Base-by-base conservation (phyloP, 1,140 invertebrate genomes). In the Zaprionus kolodkinae region DNA sequence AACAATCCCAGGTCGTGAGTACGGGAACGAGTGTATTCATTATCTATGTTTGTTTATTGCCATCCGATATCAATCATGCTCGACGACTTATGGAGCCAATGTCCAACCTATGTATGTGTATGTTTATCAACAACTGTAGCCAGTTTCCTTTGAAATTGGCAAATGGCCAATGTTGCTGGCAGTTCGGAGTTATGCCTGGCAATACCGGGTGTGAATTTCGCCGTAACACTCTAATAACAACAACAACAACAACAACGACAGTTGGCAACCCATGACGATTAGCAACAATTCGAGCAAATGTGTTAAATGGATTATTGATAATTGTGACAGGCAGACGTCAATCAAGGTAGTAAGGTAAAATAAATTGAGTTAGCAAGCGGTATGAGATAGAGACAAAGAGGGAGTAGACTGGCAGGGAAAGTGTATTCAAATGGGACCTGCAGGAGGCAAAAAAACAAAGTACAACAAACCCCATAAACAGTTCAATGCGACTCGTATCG, bases 201-300 rank as follows among this genome's bases (percentile, higher is more conserved):
- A 30, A 30, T 21, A 30, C 27, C 55, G 40, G 72, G 84, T 87
- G 84, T 74, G 66, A 87, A 87, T 87, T 88, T 79, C 79, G 76
- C 62, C 64, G 61, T 87, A 81, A 76, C 60, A 78, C 67, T 70
- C 64, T 78, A 43, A 43, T 43, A 45, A 15, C 7, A 45, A 40
- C 13, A 40, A 12, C 11, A 38, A 38, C 36, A 12, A 43, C 40
- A 43, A 43, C n/a, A 43, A 43, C 40, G 7, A 15, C 69, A 83
- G 79, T 62, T 71, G 54, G 57, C 60, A 65, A 76, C 69, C n/a
- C 36, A 64, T 71, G n/a, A 54, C 72, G 72, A 75, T 75, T 75
- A 75, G 72, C 69, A 80, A 77, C 60, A 69, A 67, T 65, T 54
- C 54, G 54, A 38, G 75, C 61, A 81, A 85, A 84, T 71, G 72